Percentiles rank a stretch among this genome's conserved stretches.
Conservation (phyloP, 1,140 invertebrate genomes). For the Gryllus bimaculatus region DNA sequence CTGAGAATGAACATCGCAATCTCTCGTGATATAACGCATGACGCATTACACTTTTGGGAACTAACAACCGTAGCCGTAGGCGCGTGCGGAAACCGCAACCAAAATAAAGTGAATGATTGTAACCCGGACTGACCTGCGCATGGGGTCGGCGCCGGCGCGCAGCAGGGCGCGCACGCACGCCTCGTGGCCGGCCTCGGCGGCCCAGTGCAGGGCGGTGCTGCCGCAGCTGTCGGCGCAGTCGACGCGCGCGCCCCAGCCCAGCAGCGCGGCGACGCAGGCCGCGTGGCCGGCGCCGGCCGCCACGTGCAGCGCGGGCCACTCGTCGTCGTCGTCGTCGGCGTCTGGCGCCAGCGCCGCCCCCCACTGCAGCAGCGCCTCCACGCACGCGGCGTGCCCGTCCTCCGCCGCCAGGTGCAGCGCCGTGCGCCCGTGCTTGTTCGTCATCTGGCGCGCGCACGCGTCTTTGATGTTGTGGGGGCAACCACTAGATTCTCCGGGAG, state of each 20-base stretch:
- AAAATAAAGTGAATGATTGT: too few relatives aligned
- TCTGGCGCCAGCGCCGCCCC: slow-evolving; percentile 43
- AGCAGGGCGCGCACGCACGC: background rate
- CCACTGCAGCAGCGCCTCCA: slow-evolving; percentile 43
- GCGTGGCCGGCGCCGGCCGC: background rate
- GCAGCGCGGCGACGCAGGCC: background rate
- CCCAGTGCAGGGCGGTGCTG: background rate
- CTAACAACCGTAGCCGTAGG: too few relatives aligned
- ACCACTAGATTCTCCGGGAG: too few relatives aligned
- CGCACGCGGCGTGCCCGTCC: slow-evolving; percentile 45
- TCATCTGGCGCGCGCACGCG: too few relatives aligned
- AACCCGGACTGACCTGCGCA: too few relatives aligned
- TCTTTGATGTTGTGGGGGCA: too few relatives aligned
- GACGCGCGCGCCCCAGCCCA: background rate
- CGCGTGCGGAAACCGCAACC: too few relatives aligned
- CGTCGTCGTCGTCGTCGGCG: slow-evolving; percentile 15
- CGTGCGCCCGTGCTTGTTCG: slow-evolving; percentile 38
- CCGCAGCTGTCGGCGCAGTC: background rate
- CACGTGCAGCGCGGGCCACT: background rate
- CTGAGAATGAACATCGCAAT: too few relatives aligned
- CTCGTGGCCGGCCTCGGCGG: background rate
- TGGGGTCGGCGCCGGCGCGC: background rate
- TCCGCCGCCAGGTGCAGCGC: slow-evolving; percentile 51
- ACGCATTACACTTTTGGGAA: too few relatives aligned
- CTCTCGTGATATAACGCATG: too few relatives aligned